Evolutionary conservation across 2,888 invertebrate species (phyloP).

Genomic region (Lingula anatina): DNA sequence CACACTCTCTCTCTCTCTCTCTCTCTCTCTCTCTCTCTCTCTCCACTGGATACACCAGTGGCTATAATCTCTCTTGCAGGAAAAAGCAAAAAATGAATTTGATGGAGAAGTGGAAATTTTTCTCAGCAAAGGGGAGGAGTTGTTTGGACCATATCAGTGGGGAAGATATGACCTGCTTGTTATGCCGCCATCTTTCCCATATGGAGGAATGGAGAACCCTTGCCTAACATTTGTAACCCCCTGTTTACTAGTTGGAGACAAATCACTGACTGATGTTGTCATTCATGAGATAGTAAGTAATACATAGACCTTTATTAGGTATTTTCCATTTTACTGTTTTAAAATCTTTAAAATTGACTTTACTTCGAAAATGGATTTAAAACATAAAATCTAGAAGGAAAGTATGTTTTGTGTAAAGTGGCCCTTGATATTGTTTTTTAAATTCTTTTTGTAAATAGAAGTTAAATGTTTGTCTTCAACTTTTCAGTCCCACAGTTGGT

Average conservation of each 20-base stretch:
- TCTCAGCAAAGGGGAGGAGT: conserved; percentile 69
- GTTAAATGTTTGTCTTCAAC: conserved; percentile 3
- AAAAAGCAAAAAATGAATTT: conserved; percentile 19
- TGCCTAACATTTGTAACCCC: conserved; percentile 90
- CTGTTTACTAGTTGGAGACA: conserved; percentile 81
- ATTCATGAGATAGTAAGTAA: conserved; percentile 91
- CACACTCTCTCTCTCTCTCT: too few species aligned
- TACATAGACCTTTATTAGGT: too few species aligned
- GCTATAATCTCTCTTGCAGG: conserved; percentile 9
- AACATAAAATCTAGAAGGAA: too few species aligned
- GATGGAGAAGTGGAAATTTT: conserved; percentile 64
- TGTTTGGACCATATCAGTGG: conserved; percentile 86
- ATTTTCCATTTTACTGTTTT: too few species aligned
- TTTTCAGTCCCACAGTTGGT: conserved; percentile 25
- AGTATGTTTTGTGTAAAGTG: too few species aligned
- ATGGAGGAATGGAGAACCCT: conserved; percentile 94
- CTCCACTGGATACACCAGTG: not conserved
- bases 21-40: not conserved
- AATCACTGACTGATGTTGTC: conserved; percentile 78
- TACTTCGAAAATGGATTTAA: too few species aligned
- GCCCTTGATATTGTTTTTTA: too few species aligned
- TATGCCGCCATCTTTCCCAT: conserved; percentile 85
- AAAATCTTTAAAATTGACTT: too few species aligned
- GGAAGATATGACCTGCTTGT: conserved; percentile 77
- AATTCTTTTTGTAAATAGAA: too few species aligned